Base-by-base conservation (phyloP, 2,888 invertebrate species). In the Neoaliturus tenellus region DNA sequence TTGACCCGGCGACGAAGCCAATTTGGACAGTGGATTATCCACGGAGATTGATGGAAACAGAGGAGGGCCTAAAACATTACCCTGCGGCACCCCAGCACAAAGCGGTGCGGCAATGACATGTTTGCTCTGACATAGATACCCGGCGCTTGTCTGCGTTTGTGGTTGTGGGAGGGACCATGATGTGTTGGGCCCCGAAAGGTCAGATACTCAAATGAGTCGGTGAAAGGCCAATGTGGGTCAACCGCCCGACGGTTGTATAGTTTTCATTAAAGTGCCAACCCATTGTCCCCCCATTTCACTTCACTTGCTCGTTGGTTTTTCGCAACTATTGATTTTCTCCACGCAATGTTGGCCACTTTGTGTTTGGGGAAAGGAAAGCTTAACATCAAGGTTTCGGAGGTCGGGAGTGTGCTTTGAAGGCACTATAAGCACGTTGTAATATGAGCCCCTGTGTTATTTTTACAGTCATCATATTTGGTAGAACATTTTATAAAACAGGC, bases 291-390 rank as follows among this genome's bases (percentile, higher is more conserved):
- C 62, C 5, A 62, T 31, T 62, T 62, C 31, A 28, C 62, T 62
- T 28, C 62, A 62, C 62, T 62, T 62, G 62, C 31, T 62, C 31
- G 62, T 62, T 28, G 31, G 62, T 28, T 28, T 62, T 62, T 62
- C 62, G 62, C 62, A 62, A 62, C 62, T 62, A 62, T 62, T 62
- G 62, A 62, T 62, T 62, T 62, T 62, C 62, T 62, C 62, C 62
- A 62, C 62, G 62, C 62, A 62, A 62, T 31, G 62, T 62, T 62
- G 5, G 14, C 1, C 62, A 62, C 62, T 62, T 62, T 62, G 62
- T 55, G 55, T 25, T 23, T 55, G 23, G 55, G 25, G 62, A 31
- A 55, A 31, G 62, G 62, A 62, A 28, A 12, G 31, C 62, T 62
- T 62, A 5, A 62, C 28, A 28, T 20, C 28, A 62, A 62, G 62